Conservation (phyloP, 2,113 vertebrate genomes). For the Pachycephala philippinensis region DNA sequence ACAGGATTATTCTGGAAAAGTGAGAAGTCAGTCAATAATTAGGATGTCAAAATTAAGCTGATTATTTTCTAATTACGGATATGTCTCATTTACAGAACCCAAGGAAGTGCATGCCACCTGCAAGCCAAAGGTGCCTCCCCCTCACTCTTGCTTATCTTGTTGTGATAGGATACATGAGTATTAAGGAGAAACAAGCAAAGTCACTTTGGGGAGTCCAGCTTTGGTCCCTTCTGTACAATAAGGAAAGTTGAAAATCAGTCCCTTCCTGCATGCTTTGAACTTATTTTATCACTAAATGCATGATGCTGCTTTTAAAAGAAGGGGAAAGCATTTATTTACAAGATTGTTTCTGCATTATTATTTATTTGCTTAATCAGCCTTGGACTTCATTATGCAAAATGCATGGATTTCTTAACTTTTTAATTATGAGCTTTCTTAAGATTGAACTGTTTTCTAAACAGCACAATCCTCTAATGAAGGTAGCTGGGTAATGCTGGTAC, state of each 20-base stretch:
- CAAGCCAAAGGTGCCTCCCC: neutral
- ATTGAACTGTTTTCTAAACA: neutral
- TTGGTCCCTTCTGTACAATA: neutral
- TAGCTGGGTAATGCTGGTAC: neutral
- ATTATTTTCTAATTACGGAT: neutral
- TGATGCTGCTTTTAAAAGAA: neutral
- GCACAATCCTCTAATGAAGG: neutral
- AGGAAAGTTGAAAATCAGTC: neutral
- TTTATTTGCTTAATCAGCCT: neutral
- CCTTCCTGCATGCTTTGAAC: neutral
- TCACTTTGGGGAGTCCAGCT: neutral
- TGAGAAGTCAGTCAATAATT: neutral
- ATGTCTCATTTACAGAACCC: neutral
- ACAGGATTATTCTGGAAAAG: neutral
- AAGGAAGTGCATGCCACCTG: neutral
- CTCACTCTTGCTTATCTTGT: neutral
- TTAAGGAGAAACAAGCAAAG: neutral
- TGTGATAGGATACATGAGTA: neutral
- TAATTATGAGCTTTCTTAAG: neutral
- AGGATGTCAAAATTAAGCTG: neutral
- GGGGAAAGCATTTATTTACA: rapidly evolving
- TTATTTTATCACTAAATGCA: neutral
- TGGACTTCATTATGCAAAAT: neutral
- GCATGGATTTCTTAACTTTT: neutral
- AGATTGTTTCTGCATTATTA: neutral